A percentile compares a stretch with the other conserved stretches of the same genome.
Conservation (phyloP, 2,797 vertebrate species). For the Bradypodion ventrale region DNA sequence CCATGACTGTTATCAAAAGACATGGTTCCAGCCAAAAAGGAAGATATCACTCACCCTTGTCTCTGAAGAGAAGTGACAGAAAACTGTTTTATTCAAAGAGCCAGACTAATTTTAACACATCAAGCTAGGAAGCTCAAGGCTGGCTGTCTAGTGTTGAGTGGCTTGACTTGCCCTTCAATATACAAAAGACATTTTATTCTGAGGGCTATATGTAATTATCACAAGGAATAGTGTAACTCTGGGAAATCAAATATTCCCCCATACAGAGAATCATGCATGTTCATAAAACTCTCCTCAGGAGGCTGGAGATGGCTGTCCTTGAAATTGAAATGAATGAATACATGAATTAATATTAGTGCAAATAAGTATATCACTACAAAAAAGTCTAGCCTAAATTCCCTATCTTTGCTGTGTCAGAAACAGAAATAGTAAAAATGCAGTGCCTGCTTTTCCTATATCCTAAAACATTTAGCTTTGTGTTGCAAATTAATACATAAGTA, state of each 20-base stretch:
- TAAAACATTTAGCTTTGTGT: no score
- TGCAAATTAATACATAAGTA: no score
- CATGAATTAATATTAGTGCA: background rate
- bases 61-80: background rate
- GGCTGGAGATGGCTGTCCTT: background rate
- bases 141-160: background rate
- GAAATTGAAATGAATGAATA: conserved; percentile 6
- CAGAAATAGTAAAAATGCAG: background rate
- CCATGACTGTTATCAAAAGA: no score
- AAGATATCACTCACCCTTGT: no score
- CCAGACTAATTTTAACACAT: background rate
- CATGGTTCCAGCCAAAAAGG: no score
- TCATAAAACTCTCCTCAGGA: background rate
- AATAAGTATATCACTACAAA: background rate
- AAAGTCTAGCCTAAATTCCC: background rate
- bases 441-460: background rate
- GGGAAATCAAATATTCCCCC: conserved; percentile 21
- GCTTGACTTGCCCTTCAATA: background rate
- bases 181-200: background rate
- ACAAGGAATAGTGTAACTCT: conserved; percentile 4
- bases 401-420: background rate
- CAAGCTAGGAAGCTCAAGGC: background rate
- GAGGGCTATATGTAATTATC: background rate
- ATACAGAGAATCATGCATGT: background rate
- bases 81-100: background rate